phyloP scores from a whole-genome alignment of 2,113 vertebrate species.

The Phalacrocorax pelagicus region DNA sequence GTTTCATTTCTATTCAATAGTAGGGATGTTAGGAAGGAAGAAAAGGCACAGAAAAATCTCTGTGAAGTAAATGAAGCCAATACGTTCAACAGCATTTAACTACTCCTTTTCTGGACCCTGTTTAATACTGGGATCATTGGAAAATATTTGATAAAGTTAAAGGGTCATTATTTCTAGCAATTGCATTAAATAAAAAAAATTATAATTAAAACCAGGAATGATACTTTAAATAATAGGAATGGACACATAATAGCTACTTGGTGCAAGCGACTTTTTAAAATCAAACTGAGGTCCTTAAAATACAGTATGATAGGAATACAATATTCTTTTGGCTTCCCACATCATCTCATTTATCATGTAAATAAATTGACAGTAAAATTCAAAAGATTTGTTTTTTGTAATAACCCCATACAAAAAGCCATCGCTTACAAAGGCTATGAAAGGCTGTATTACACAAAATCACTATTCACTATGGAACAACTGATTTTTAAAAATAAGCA shows the following conservation, averaged over 20 bases:
- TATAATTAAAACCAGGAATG: background rate
- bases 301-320: background rate
- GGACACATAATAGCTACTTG: background rate
- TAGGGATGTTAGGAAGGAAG: background rate
- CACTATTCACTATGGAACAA: background rate
- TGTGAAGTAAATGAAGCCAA: background rate
- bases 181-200: background rate
- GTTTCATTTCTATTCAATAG: background rate
- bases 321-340: background rate
- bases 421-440: background rate
- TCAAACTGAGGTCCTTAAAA: background rate
- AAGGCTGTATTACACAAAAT: background rate
- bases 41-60: background rate
- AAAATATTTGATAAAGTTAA: background rate
- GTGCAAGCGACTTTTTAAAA: background rate
- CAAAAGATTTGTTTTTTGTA: background rate
- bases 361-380: background rate
- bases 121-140: background rate
- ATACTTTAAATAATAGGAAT: background rate
- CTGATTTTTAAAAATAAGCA: background rate
- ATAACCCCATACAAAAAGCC: accelerated
- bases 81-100: background rate
- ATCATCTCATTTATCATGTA: background rate
- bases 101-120: background rate
- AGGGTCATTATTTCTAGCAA: background rate